A percentile compares a stretch with the other conserved stretches of the same genome.
Evolutionary conservation across 2,888 invertebrate species (phyloP).

Genomic region (Parnassius orleans): DNA sequence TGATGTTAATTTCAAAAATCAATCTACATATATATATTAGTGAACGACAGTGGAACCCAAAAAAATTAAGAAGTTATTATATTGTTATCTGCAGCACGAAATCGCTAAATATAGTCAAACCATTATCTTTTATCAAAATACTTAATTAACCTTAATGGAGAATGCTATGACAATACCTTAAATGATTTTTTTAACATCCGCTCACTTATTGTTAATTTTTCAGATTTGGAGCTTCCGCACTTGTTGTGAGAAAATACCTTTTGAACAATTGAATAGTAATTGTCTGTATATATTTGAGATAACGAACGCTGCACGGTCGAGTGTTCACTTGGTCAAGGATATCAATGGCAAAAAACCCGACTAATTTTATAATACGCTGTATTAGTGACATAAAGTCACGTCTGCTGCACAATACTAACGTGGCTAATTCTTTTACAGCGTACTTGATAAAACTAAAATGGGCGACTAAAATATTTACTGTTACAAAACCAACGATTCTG

Average conservation of each 20-base stretch:
- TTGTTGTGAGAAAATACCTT: conserved; percentile 46
- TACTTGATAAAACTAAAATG: background rate
- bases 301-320: conserved; percentile 46
- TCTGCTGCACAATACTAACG: background rate
- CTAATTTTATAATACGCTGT: background rate
- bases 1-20: no score
- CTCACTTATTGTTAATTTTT: conserved; percentile 49
- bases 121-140: conserved; percentile 43
- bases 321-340: conserved; percentile 54
- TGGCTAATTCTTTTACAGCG: background rate
- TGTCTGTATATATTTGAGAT: conserved; percentile 37
- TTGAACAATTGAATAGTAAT: conserved; percentile 54
- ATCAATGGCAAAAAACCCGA: conserved; percentile 21
- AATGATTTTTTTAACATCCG: conserved; percentile 43
- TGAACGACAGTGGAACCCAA: no score
- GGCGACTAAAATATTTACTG: background rate
- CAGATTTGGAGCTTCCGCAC: conserved; percentile 53
- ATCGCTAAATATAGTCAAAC: no score
- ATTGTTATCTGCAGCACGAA: no score
- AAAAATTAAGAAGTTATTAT: no score
- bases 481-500: conserved; percentile 7
- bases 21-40: no score
- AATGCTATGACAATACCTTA: conserved; percentile 51
- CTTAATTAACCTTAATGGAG: conserved; percentile 42
- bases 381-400: background rate